Base-by-base conservation (phyloP, 1,140 invertebrate species). In the Drosophila tani region DNA sequence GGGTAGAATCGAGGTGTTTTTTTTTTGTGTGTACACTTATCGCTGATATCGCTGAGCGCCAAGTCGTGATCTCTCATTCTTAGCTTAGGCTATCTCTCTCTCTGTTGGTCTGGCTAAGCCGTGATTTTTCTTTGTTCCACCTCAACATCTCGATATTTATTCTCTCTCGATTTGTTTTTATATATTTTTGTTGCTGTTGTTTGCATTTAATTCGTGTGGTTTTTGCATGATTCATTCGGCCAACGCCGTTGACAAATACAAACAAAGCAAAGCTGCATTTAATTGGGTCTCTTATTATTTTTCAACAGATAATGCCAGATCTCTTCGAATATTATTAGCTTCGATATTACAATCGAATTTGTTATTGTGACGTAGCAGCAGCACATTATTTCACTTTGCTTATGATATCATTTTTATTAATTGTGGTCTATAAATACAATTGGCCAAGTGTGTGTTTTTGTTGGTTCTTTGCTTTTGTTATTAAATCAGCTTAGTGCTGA, bases 391-490 rank as follows among this genome's bases (percentile, higher is more conserved):
- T 46, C 11, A 21, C 17, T 32, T 56, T 5, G 50, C 19, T 47
- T 66, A 59, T 80, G 68, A 80, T 62, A 62, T 80, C 76, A 79
- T 67, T 80, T 79, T 79, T 80, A 80, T 79, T 74, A 79, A 51
- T 79, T 80, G 68, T 45, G 29, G 19, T 73, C 66, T 79, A 79
- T 56, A 79, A 60, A 66, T 60, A 79, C 14, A 38, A n/a, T 17
- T 35, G 35, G 46, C 35, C 15, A 49, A 46, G 32, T 64, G 7
- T 74, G 24, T 53, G 27, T 24, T 24, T 59, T 66, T 74, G 43
- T 45, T 71, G 12, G 32, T 24, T 68, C 35, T 21, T 21, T 35
- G 45, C 38, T 45, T 50, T 58, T 51, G 29, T 66, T 40, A 53
- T 67, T 64, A 68, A 76, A 67, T 75, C 24, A 40, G 70, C 66